Percentiles rank a stretch among this genome's conserved stretches.
Conservation (phyloP, 2,888 invertebrate genomes). For the Marronus borbonicus region DNA sequence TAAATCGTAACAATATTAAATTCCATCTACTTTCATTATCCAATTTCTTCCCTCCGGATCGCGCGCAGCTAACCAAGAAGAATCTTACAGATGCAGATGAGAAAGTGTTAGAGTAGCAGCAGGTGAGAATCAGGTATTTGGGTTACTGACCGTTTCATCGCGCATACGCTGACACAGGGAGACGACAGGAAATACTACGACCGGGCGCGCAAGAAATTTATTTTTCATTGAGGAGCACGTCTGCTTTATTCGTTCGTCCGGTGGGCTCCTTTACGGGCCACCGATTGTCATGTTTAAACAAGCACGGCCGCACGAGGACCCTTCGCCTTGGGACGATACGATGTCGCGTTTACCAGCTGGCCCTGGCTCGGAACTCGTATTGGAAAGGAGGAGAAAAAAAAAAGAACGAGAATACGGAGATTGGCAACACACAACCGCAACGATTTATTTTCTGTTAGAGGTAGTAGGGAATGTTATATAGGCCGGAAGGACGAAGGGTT, state of each 20-base stretch:
- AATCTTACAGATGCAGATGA: slow-evolving; percentile 8
- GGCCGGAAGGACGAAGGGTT: no score
- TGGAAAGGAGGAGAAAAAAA: no score
- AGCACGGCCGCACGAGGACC: no score
- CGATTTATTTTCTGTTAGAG: not conserved
- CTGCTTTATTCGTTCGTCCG: no score
- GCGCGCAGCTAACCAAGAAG: not conserved
- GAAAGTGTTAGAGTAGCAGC: slow-evolving; percentile 13
- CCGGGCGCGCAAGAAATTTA: slow-evolving; percentile 13
- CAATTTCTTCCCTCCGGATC: no score
- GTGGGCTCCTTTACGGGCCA: not conserved
- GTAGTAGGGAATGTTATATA: no score
- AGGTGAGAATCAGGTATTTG: slow-evolving; percentile 51
- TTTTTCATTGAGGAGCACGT: slow-evolving; percentile 27
- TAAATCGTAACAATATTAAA: no score
- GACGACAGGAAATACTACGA: slow-evolving; percentile 47
- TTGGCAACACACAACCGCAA: not conserved
- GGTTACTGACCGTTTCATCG: slow-evolving; percentile 47
- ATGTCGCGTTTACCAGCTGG: not conserved
- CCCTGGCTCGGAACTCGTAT: slow-evolving; percentile 4
- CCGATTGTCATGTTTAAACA: slow-evolving; percentile 1
- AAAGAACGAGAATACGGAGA: not conserved
- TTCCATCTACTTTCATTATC: no score
- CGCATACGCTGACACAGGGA: not conserved
- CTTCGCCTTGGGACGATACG: no score